phyloP scores from a whole-genome alignment of 1,140 invertebrate species.

The Aradophagus sp. region DNA sequence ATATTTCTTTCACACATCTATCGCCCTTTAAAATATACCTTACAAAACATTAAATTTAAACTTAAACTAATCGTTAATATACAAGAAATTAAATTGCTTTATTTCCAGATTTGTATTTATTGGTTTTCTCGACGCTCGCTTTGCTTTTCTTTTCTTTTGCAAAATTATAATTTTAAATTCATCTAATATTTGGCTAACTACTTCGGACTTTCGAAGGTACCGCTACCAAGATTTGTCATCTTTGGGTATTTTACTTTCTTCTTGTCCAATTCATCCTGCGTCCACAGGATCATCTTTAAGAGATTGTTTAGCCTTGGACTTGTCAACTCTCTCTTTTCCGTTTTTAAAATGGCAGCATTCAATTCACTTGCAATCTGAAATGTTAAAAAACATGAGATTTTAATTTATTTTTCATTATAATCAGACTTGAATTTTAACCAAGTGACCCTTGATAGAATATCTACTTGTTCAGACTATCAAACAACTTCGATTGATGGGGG shows the following conservation, averaged over 20 bases:
- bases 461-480: too few relatives aligned
- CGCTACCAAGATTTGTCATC: slow-evolving; percentile 91
- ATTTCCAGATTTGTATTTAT: too few relatives aligned
- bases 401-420: too few relatives aligned
- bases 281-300: slow-evolving; percentile 95
- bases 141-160: slow-evolving; percentile 4
- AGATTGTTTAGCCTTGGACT: slow-evolving; percentile 92
- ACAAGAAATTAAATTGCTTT: too few relatives aligned
- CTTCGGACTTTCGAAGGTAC: slow-evolving; percentile 86
- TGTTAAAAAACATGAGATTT: slow-evolving; percentile 53
- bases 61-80: too few relatives aligned
- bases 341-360: slow-evolving; percentile 95
- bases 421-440: too few relatives aligned
- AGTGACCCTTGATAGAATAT: too few relatives aligned
- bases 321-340: slow-evolving; percentile 91
- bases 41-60: too few relatives aligned
- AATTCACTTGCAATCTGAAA: slow-evolving; percentile 96
- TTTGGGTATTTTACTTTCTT: slow-evolving; percentile 95
- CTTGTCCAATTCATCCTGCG: slow-evolving; percentile 94
- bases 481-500: too few relatives aligned
- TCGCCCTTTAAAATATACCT: too few relatives aligned
- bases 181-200: slow-evolving; percentile 64
- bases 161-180: slow-evolving; percentile 7
- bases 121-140: slow-evolving; percentile 1
- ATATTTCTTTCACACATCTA: too few relatives aligned